Evolutionary conservation across 2,113 vertebrate genomes (phyloP).

Genomic region (Cebidichthys violaceus): DNA sequence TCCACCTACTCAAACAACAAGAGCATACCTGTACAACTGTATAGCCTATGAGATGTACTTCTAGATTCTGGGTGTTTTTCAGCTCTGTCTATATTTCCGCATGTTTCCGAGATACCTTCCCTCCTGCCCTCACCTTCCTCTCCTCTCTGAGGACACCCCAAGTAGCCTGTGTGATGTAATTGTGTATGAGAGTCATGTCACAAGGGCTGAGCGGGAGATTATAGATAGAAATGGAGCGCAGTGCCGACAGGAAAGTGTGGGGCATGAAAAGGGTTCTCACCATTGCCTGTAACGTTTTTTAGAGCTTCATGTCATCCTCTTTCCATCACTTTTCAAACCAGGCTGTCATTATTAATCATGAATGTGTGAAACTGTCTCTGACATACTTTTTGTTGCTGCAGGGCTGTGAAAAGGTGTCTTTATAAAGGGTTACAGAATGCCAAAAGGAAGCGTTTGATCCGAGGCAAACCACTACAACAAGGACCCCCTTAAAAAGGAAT

Average conservation of each 20-base stretch:
- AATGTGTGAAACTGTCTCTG: not conserved
- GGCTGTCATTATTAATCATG: not conserved
- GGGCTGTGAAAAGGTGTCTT: slow-evolving; percentile 1
- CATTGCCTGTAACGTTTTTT: slow-evolving; percentile 26
- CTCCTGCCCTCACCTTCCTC: not conserved
- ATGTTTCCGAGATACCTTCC: not conserved
- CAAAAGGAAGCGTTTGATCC: not conserved
- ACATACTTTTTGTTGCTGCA: not conserved
- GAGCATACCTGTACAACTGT: not conserved
- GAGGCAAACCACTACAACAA: not conserved
- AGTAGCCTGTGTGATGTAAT: slow-evolving; percentile 55
- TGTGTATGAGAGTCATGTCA: slow-evolving; percentile 53
- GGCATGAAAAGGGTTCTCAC: slow-evolving; percentile 8
- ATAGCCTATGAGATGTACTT: not conserved
- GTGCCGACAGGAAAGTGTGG: slow-evolving; percentile 25
- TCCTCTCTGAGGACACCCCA: slow-evolving; percentile 24
- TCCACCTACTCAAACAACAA: not conserved
- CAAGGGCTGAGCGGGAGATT: slow-evolving; percentile 45
- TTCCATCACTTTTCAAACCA: slow-evolving; percentile 8
- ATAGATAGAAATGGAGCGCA: slow-evolving; percentile 49
- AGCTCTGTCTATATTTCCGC: not conserved
- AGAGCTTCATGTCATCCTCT: slow-evolving; percentile 13
- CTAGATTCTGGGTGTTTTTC: not conserved
- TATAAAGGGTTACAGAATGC: not conserved
- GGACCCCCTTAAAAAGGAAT: not conserved